Conservation (phyloP, 2,797 vertebrate species). For the Florisuga fusca region DNA sequence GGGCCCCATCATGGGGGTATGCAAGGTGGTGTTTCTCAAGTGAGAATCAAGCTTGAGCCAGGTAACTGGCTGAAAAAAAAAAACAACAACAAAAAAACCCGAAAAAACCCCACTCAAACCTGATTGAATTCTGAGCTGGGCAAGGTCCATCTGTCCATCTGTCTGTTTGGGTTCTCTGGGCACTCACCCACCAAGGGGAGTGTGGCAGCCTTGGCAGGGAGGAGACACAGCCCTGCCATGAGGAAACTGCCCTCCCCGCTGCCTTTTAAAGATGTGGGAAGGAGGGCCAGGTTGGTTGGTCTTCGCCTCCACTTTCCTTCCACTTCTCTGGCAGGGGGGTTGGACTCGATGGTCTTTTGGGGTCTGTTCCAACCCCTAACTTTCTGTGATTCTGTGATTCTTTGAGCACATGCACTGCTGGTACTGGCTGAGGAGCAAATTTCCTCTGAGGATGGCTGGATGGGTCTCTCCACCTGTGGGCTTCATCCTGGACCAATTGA, state of each 20-base stretch:
- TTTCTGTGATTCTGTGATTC: too few relatives aligned
- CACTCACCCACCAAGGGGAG: accelerated
- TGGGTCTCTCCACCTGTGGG: accelerated
- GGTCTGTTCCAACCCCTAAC: too few relatives aligned
- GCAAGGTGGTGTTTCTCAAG: conserved; percentile 4
- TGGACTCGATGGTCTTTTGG: too few relatives aligned
- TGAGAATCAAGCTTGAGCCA: not conserved
- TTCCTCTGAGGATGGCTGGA: not conserved
- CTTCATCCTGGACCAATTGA: not conserved
- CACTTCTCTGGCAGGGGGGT: too few relatives aligned
- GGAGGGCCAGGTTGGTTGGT: not conserved
- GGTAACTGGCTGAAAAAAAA: conserved; percentile 7
- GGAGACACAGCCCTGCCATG: not conserved
- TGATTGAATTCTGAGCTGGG: not conserved
- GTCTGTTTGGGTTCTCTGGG: not conserved
- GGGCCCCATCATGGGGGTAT: not conserved
- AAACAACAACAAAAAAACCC: not conserved
- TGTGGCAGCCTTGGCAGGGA: not conserved
- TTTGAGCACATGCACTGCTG: too few relatives aligned
- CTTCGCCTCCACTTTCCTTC: not conserved
- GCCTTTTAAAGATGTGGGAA: not conserved
- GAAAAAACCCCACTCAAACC: too few relatives aligned
- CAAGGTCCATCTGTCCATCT: not conserved
- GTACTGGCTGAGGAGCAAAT: not conserved
- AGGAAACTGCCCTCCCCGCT: not conserved